A percentile compares a stretch with the other conserved stretches of the same genome.
phyloP scores from a whole-genome alignment of 2,888 invertebrate species.

The Drosophila demipolita region DNA sequence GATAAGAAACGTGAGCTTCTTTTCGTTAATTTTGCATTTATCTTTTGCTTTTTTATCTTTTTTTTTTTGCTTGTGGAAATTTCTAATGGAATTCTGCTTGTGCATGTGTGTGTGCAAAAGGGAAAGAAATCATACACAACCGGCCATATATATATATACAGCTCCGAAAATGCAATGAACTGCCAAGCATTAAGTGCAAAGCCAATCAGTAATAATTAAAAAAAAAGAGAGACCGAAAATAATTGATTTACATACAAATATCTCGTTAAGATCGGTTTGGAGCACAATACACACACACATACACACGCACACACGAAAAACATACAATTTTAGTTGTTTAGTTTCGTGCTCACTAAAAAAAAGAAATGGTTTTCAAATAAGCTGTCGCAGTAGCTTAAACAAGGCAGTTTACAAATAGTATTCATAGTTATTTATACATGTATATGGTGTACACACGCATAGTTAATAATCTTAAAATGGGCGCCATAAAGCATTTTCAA shows the following conservation, averaged over 20 bases:
- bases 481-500: constrained; percentile 64
- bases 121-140: constrained; percentile 20
- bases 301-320: constrained; percentile 29
- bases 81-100: constrained; percentile 73
- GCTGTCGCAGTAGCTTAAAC: constrained; percentile 61
- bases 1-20: constrained; percentile 57
- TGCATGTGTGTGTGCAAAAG: constrained; percentile 45
- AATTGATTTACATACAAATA: constrained; percentile 41
- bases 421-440: constrained; percentile 53
- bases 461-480: constrained; percentile 70
- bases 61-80: constrained; percentile 42
- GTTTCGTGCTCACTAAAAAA: constrained; percentile 63
- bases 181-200: constrained; percentile 8
- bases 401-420: constrained; percentile 78
- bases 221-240: constrained; percentile 6
- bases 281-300: constrained; percentile 28
- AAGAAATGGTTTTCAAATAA: constrained; percentile 45
- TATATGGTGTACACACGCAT: constrained; percentile 32
- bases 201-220: constrained; percentile 10
- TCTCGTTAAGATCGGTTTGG: constrained; percentile 32
- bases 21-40: constrained; percentile 36
- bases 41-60: constrained; percentile 17
- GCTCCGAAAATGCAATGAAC: constrained; percentile 27
- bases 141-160: constrained; percentile 6
- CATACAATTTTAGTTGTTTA: constrained; percentile 32